A percentile compares a stretch with the other conserved stretches of the same genome.
These are phyloP conservation scores for Oreohelix idahoensis DNA, from an alignment of 1,140 invertebrate species.

Conservation along the genomic window DNA sequence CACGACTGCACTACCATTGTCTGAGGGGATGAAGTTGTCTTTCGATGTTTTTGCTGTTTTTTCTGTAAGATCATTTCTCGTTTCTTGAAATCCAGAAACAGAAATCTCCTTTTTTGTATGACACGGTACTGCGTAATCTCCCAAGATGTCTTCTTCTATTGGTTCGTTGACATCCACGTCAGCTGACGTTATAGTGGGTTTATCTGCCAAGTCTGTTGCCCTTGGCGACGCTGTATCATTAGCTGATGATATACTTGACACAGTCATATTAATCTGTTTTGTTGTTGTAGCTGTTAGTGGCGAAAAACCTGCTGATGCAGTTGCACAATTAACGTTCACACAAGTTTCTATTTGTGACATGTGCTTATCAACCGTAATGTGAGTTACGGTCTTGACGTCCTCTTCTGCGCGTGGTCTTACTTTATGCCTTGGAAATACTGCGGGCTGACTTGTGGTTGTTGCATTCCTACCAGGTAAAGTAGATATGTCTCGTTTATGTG, in stretches of 20 bases:
- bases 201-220: neutral
- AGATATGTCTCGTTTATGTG: too few relatives aligned
- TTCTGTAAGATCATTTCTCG: neutral
- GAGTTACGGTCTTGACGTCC: neutral
- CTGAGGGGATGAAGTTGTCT: neutral
- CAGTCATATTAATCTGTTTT: neutral
- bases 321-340: too few relatives aligned
- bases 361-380: neutral
- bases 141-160: neutral
- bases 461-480: neutral
- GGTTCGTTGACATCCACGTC: neutral
- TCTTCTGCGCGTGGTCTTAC: neutral
- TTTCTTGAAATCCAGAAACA: neutral
- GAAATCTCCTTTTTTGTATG: neutral
- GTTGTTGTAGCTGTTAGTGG: too few relatives aligned
- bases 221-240: neutral
- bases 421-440: neutral
- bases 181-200: neutral
- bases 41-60: neutral
- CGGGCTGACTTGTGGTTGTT: neutral
- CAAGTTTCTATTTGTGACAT: neutral
- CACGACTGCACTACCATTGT: too few relatives aligned
- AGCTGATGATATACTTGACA: neutral
- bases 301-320: too few relatives aligned
- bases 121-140: neutral